Percentiles rank a stretch among this genome's conserved stretches.
These are phyloP conservation scores for Enteromius argenteus DNA, from an alignment of 2,797 vertebrate genomes.

Conservation along the genomic window DNA sequence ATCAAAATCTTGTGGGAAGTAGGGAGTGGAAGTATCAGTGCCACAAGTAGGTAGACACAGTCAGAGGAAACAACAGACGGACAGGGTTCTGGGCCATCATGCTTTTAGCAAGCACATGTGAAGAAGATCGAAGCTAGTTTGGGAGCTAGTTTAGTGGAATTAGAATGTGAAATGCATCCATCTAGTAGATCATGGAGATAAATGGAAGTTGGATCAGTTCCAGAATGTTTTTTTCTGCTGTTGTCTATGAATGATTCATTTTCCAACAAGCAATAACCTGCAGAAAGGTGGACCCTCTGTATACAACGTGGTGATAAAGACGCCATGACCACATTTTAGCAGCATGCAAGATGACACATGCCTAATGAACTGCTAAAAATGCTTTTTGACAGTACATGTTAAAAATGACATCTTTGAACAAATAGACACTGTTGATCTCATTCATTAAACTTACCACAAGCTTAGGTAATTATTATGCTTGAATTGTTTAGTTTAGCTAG, in stretches of 20 bases:
- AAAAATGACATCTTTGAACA: neutral
- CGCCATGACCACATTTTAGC: slow-evolving; percentile 1
- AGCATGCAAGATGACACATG: slow-evolving; percentile 30
- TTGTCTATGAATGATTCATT: slow-evolving; percentile 10
- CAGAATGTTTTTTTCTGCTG: neutral
- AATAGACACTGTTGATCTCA: neutral
- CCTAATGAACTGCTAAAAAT: slow-evolving; percentile 6
- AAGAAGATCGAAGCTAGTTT: neutral
- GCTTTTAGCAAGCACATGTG: neutral
- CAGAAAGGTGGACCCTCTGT: neutral
- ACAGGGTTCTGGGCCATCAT: neutral
- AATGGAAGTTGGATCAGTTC: neutral
- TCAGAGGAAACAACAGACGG: neutral
- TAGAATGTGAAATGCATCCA: neutral
- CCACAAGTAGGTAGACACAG: neutral
- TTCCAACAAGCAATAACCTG: slow-evolving; percentile 27
- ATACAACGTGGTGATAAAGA: slow-evolving; percentile 1
- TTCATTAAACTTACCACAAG: neutral
- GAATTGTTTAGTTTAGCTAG: neutral
- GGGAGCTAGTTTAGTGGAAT: neutral
- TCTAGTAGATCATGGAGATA: neutral
- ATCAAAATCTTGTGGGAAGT: slow-evolving; percentile 12
- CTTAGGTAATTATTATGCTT: neutral
- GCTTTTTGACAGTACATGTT: neutral
- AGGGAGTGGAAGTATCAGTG: neutral